phyloP scores from a whole-genome alignment of 2,797 vertebrate genomes.

The Danionella dracula region DNA sequence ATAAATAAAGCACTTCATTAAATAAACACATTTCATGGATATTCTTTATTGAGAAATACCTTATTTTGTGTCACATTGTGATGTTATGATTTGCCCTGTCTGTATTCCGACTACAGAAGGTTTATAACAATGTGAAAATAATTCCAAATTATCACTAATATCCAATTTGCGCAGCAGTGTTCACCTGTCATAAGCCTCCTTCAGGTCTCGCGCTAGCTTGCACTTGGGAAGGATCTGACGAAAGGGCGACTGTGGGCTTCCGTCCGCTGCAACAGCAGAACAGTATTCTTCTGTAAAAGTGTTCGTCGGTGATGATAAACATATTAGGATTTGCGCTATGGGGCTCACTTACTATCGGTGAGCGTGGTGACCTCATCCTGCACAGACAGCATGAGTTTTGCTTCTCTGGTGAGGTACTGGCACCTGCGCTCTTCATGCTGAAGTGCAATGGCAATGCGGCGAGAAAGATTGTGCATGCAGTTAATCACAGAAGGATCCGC shows the following conservation, averaged over 20 bases:
- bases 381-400: conserved; percentile 91
- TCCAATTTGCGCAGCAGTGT: not conserved
- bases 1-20: no score
- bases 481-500: conserved; percentile 89
- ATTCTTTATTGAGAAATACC: no score
- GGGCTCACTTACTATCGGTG: conserved; percentile 79
- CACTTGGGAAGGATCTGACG: conserved; percentile 96
- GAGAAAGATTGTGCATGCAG: conserved; percentile 92
- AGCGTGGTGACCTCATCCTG: conserved; percentile 92
- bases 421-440: conserved; percentile 96
- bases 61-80: no score
- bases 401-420: conserved; percentile 95
- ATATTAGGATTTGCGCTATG: no score
- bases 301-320: no score
- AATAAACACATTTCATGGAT: no score
- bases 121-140: no score
- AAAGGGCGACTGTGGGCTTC: conserved; percentile 88
- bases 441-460: conserved; percentile 88
- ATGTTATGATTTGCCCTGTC: no score
- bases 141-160: no score
- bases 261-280: conserved; percentile 61
- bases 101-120: no score
- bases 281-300: conserved; percentile 14
- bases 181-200: conserved; percentile 94
- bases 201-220: conserved; percentile 94